Evolutionary conservation across 2,113 vertebrate species (phyloP), one percentile per base, ranked within the genome.

Genomic region (Pollimyrus isidori): DNA sequence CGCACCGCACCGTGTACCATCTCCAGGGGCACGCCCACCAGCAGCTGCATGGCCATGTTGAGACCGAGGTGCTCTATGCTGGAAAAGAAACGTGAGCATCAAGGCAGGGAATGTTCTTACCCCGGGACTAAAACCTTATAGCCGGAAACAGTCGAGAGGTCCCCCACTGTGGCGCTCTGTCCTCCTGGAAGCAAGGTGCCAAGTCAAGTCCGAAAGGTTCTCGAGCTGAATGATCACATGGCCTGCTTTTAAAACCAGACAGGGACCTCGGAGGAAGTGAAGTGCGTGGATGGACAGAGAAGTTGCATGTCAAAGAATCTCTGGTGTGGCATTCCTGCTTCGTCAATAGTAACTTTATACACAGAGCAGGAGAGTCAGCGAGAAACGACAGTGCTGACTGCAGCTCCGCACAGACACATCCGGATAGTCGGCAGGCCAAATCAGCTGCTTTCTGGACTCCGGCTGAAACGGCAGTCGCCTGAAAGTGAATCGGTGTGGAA

Each of bases 51-150:
- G 90, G 96, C 96, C 95, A 99, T 97, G 80, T 98, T 99, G 91
- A 99, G 95, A 90, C 97, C 97, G 91, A 99, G 94, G 92, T 99
- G 98, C 93, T 99, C 98, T 93, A 99, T 97, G 93, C 98, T 99
- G 95, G 46, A 88, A 93, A n/a, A 94, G 91, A 94, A 87, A 94
- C 88, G 95, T 88, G 53, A 92, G 35, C 76, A 73, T 89, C 88
- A 83, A 76, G 80, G 4, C 65, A 3, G 3, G 15, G n/a, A 10
- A 42, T 48, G 65, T 39, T 52, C 50, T 48, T 56, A 53, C 39
- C 45, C 48, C 9, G 9, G 30, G 65, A 69, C n/a, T 9, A 50
- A 88, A 5, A 50, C 30, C 21, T 82, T 82, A 82, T 39, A 83
- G 48, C 19, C 0, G 80, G 69, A 30, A 88, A 17, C 45, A 30